Base-by-base conservation (phyloP, 2,797 vertebrate genomes). In the Corythornis leucogaster region DNA sequence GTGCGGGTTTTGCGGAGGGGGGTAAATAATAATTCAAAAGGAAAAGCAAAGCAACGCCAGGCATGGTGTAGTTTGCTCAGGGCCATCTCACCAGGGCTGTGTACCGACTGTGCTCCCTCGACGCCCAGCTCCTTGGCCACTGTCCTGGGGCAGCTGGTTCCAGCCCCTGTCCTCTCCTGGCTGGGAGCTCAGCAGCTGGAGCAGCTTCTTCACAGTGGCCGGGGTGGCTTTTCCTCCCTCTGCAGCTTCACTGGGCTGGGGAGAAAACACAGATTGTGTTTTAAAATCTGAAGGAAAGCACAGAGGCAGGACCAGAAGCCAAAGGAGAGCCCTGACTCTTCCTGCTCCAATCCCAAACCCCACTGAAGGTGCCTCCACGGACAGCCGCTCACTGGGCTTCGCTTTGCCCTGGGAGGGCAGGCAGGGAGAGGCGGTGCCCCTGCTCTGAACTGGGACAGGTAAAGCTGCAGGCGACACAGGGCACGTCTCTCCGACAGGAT, bases 61-160 rank as follows among this genome's bases (percentile, higher is more conserved):
- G 17, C 46, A 4, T 0, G 0, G 26, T 8, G 28, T 22, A 3
- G 43, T 6, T 82, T 3, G 25, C 6, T 3, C 14, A 51, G 83
- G 68, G 77, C 12, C 7, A 0, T 25, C 59, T 82, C 16, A 63
- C 42, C 28, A 0, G 21, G 33, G 50, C 54, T 69, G 42, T 1
- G 4, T 6, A 30, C 26, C 8, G 5, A 26, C 57, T 2, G 26
- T 7, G 50, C 6, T 85, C 31, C 53, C 43, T 24, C 11, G 5
- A 15, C n/a, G 14, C 61, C 28, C 58, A 7, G 35, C 8, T 5
- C 55, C 61, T 30, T 12, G 40, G 45, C 20, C 3, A n/a, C 2
- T 43, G 42, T 76, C 45, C 35, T 11, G 31, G 7, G 22, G 31
- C 54, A 58, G 57, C 58, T 28, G 58, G 16, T 26, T 40, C 35